A percentile compares a stretch with the other conserved stretches of the same genome.
These are phyloP conservation scores for Eulemur macaco DNA, from an alignment of 2,113 vertebrate species.

Conservation along the genomic window DNA sequence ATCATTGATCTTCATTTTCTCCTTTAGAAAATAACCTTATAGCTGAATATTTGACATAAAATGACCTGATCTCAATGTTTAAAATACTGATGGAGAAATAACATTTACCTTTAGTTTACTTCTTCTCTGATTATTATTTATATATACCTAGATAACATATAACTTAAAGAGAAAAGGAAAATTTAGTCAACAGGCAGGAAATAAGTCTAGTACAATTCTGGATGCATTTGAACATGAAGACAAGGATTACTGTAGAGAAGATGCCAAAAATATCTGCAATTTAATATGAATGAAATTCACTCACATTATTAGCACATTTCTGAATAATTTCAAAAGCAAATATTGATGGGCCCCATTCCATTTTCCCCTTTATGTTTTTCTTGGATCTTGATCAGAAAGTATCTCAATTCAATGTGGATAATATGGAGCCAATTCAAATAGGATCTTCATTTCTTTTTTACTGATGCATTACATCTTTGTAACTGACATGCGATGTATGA, in stretches of 20 bases:
- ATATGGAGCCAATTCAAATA: conserved; percentile 50
- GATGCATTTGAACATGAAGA: background rate
- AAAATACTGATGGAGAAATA: background rate
- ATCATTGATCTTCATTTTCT: background rate
- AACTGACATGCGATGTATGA: background rate
- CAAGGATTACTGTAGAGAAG: background rate
- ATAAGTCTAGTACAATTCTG: background rate
- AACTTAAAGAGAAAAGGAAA: conserved; percentile 36
- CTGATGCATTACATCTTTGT: background rate
- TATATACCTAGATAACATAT: background rate
- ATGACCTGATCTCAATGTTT: background rate
- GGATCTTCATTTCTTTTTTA: background rate
- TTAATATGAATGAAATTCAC: background rate
- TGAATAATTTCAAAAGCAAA: conserved; percentile 45
- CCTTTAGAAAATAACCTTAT: background rate
- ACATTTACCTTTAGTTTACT: background rate
- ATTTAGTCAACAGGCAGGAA: background rate
- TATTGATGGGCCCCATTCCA: background rate
- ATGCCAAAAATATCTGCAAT: background rate
- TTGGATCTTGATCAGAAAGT: conserved; percentile 46
- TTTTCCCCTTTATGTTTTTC: conserved; percentile 51
- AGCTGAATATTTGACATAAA: background rate
- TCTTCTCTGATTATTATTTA: background rate
- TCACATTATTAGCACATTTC: conserved; percentile 34
- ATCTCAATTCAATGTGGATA: conserved; percentile 23